Base-by-base conservation (phyloP, 2,888 invertebrate genomes). In the Amblyjoppa fuscipennis region DNA sequence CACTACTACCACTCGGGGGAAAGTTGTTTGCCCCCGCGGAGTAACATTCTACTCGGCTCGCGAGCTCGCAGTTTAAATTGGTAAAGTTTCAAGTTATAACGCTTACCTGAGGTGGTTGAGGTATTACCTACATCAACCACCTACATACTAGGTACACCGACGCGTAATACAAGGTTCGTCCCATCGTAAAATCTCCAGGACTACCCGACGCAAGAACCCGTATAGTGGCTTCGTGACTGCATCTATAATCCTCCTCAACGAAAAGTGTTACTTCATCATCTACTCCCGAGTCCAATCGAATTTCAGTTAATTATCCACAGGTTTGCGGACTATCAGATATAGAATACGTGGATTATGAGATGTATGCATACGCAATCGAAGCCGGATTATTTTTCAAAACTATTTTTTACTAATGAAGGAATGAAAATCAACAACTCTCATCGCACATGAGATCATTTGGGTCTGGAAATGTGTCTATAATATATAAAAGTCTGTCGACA, bases 1-100 rank as follows among this genome's bases (percentile, higher is more conserved):
- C 68, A 41, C 69, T 59, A 73, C 79, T 66, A 75, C 69, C 83
- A 73, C 73, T 81, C 73, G 70, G 77, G 70, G 77, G 80, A 78
- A 85, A 88, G 86, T 88, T 88, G 86, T 88, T 87, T 88, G 84
- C 85, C 82, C 79, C 77, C 66, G 49, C 74, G 56, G 71, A 83
- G 85, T 87, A 87, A 88, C 86, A 88, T 88, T 87, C 88, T 86
- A 88, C 86, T 87, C 87, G 31, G 85, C 79, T 75, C 74, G 61
- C 61, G 69, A 53, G 74, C 76, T 86, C 85, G 83, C 88, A 87
- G 88, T 88, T 88, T 59, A 88, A 88, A 88, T 88, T 88, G 88
- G 88, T 85, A 88, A 88, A 88, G 88, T 88, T 88, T 87, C 84
- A 88, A 88, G 88, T 88, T 88, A 86, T 87, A 88, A 86, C 87